These are phyloP conservation scores for Spheniscus mendiculus DNA, from an alignment of 2,113 vertebrate genomes.

Conservation along the genomic window DNA sequence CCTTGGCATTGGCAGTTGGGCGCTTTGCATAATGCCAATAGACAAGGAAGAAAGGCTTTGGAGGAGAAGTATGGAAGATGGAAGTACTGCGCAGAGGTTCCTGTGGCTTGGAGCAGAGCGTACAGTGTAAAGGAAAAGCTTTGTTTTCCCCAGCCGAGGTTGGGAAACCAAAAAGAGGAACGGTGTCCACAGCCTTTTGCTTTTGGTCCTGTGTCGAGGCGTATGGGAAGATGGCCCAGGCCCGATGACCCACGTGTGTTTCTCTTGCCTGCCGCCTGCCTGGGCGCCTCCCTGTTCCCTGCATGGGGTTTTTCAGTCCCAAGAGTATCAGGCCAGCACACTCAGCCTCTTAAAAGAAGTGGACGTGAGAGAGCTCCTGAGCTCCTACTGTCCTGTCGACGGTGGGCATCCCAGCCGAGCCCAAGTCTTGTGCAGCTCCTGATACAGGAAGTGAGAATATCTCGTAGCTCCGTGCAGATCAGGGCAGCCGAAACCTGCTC, in stretches of 20 bases:
- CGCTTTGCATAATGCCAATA: neutral
- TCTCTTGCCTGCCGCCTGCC: neutral
- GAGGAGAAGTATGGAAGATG: neutral
- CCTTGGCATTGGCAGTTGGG: neutral
- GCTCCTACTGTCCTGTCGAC: neutral
- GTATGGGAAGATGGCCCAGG: neutral
- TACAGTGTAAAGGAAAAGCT: neutral
- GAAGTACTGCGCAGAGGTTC: neutral
- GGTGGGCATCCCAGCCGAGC: neutral
- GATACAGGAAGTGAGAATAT: neutral
- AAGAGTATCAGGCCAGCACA: neutral
- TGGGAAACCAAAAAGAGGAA: neutral
- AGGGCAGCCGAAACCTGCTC: neutral
- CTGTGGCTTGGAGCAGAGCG: neutral
- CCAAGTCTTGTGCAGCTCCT: neutral
- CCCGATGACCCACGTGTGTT: neutral
- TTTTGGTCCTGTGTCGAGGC: neutral
- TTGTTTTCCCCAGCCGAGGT: neutral
- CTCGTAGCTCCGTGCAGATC: neutral
- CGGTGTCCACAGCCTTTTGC: neutral
- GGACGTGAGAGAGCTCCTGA: neutral
- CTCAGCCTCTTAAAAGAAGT: neutral
- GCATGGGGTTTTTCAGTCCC: neutral
- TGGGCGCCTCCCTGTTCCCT: neutral
- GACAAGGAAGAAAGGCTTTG: neutral